Percentiles rank a stretch among this genome's conserved stretches.
phyloP scores from a whole-genome alignment of 2,888 invertebrate genomes.

The Aleiodes alternator region DNA sequence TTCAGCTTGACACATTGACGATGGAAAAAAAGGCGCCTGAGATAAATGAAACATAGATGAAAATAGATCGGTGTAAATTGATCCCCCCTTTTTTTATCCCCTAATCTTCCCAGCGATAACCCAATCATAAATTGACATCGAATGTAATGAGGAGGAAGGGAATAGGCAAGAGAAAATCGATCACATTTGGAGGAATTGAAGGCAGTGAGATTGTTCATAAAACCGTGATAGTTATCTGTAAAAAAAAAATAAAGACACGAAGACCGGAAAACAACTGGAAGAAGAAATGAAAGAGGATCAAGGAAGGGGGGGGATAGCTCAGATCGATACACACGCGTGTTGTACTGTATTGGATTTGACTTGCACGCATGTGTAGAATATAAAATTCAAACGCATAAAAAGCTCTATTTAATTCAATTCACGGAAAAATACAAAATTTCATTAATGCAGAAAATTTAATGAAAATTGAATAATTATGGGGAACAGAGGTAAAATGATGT shows the following conservation, averaged over 20 bases:
- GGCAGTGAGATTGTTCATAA: not conserved
- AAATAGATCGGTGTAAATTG: no score
- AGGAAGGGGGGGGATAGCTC: not conserved
- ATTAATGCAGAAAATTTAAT: no score
- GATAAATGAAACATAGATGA: no score
- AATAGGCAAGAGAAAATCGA: not conserved
- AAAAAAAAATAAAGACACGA: not conserved
- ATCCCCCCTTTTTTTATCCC: no score
- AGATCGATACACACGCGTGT: slow-evolving; percentile 16
- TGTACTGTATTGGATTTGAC: not conserved
- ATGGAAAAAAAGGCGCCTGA: no score
- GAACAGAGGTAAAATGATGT: no score
- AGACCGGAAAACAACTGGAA: not conserved
- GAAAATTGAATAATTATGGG: no score
- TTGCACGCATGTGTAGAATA: slow-evolving; percentile 28
- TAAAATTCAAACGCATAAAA: not conserved
- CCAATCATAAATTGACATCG: no score
- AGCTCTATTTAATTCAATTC: no score
- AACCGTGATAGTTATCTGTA: not conserved
- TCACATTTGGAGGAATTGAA: not conserved
- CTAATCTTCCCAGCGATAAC: no score
- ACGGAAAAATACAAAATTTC: no score
- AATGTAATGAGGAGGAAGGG: not conserved
- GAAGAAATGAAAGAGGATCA: not conserved
- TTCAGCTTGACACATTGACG: no score